A percentile compares a stretch with the other conserved stretches of the same genome.
phyloP scores from a whole-genome alignment of 1,140 invertebrate genomes.

The Penaeus vannamei region DNA sequence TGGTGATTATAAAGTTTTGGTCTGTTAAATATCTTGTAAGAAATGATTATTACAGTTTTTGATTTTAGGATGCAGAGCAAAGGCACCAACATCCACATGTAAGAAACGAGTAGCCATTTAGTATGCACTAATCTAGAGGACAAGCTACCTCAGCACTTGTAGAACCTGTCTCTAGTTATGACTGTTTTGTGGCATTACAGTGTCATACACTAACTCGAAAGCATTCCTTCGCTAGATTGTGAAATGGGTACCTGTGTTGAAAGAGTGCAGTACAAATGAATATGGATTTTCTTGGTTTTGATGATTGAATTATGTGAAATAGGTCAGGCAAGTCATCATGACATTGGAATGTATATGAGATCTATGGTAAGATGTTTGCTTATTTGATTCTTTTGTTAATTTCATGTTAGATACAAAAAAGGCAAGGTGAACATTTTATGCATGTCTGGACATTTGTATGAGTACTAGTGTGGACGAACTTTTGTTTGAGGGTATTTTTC shows the following conservation, averaged over 20 bases:
- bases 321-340: too few species aligned
- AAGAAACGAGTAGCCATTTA: neutral
- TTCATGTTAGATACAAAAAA: too few species aligned
- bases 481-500: too few species aligned
- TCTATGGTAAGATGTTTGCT: too few species aligned
- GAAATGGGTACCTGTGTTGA: neutral
- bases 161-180: neutral
- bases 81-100: neutral
- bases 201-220: conserved; percentile 29
- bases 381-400: too few species aligned
- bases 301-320: neutral
- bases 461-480: too few species aligned
- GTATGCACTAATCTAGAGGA: conserved; percentile 29
- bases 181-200: conserved; percentile 38
- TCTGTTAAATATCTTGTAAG: too few species aligned
- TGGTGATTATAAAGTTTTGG: too few species aligned
- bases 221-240: conserved; percentile 20
- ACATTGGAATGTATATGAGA: too few species aligned
- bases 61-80: conserved; percentile 24
- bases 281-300: neutral
- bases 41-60: neutral
- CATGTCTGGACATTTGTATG: too few species aligned
- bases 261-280: neutral
- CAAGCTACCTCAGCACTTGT: conserved; percentile 52
- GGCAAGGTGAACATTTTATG: too few species aligned